A percentile compares a stretch with the other conserved stretches of the same genome.
phyloP scores from a whole-genome alignment of 2,888 invertebrate species.

The Andricus quercusramuli region DNA sequence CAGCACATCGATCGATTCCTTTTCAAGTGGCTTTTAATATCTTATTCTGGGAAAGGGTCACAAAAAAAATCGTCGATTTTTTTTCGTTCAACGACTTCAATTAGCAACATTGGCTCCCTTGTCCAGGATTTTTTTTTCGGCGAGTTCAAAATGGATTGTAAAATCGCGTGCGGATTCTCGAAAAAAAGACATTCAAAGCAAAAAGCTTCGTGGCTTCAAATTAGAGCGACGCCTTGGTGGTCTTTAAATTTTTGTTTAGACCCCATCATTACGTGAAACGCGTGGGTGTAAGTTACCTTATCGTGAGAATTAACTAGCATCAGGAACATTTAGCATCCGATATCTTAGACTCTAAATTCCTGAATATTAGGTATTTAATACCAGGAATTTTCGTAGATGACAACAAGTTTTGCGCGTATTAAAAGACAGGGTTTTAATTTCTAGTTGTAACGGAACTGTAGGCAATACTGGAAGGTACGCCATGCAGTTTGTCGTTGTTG shows the following conservation, averaged over 20 bases:
- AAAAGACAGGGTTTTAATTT: conserved; percentile 10
- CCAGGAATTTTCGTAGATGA: background rate
- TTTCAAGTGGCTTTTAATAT: conserved; percentile 6
- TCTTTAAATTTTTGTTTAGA: conserved; percentile 13
- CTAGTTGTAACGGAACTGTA: conserved; percentile 31
- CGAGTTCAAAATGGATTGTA: background rate
- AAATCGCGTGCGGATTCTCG: background rate
- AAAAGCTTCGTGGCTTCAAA: background rate
- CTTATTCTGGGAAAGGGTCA: conserved; percentile 13
- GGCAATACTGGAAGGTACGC: conserved; percentile 52
- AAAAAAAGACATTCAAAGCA: background rate
- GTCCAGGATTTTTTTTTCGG: background rate
- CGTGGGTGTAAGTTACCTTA: conserved; percentile 27
- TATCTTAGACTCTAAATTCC: background rate
- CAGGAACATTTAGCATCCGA: background rate
- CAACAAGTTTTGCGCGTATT: background rate
- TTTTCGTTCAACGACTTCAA: conserved; percentile 37
- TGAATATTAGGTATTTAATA: background rate
- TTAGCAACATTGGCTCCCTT: conserved; percentile 11
- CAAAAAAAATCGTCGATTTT: conserved; percentile 25
- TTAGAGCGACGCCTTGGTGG: background rate
- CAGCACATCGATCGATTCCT: background rate
- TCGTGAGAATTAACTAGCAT: background rate
- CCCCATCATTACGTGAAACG: background rate
- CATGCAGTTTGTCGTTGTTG: conserved; percentile 49